Conservation (phyloP, 2,888 invertebrate genomes). For the Deladenus siricidicola region DNA sequence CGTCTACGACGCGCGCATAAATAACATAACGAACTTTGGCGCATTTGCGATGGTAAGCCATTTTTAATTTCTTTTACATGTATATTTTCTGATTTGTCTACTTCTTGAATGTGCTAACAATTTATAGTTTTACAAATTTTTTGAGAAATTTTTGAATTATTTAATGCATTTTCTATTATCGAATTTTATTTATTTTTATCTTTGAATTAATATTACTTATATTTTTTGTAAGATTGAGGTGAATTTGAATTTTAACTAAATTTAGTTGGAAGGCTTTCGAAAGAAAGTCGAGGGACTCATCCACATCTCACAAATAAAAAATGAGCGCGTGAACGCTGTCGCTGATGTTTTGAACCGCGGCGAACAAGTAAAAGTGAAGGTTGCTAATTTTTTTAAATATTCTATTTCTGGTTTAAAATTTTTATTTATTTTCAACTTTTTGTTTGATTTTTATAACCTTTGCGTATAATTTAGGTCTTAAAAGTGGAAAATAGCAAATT, state of each 20-base stretch:
- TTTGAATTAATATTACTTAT: no score
- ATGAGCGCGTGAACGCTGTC: constrained; percentile 74
- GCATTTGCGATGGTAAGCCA: constrained; percentile 70
- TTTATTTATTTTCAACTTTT: constrained; percentile 32
- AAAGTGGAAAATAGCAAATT: constrained; percentile 77
- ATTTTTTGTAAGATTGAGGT: no score
- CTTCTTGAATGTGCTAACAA: no score
- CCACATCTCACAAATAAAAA: constrained; percentile 71
- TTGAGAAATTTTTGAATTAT: no score
- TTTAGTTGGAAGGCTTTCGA: constrained; percentile 74
- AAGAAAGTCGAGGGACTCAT: constrained; percentile 87
- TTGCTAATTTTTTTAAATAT: constrained; percentile 51
- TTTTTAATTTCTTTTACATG: no score
- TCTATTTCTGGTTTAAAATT: constrained; percentile 12
- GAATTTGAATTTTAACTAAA: no score
- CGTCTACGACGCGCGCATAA: constrained; percentile 86
- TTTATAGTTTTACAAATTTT: no score
- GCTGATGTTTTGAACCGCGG: constrained; percentile 84
- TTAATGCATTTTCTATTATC: no score
- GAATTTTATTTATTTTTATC: no score
- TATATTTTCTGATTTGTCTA: no score
- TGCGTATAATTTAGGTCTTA: constrained; percentile 65
- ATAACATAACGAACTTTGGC: constrained; percentile 92
- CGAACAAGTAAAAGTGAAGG: constrained; percentile 69
- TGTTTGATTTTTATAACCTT: constrained; percentile 1